Base-by-base conservation (phyloP, 2,888 invertebrate genomes). In the Imbricaverruca yamaguchii region DNA sequence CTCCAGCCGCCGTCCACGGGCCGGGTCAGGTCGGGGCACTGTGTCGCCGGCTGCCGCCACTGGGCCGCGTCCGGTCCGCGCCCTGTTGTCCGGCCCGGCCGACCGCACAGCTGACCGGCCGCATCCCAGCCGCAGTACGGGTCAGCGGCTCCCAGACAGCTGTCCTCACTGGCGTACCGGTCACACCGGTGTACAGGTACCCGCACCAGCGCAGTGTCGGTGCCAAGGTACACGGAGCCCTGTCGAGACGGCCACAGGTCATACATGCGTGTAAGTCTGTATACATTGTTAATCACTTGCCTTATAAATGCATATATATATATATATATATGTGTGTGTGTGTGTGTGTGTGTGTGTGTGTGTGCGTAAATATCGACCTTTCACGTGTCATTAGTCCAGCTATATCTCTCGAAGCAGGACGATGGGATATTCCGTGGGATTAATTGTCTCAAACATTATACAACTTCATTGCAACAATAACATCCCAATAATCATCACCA, bases 81-180 rank as follows among this genome's bases (percentile, higher is more conserved):
- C 84, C 89, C 88, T n/a, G n/a, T n/a, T n/a, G n/a, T n/a, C n/a
- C n/a, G n/a, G 0, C 93, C 93, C 0, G 93, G 91, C 0, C 91
- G 88, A 0, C 92, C 91, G 86, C 97, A 97, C 53, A 89, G 88
- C 84, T 93, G 92, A 21, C 91, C 88, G 11, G 91, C 89, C 84
- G 93, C 92, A 87, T 96, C 92, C 97, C 97, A 97, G 0, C 96
- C 97, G 87, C 97, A 97, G 87, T 97, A 96, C 0, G 97, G 97
- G 88, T 97, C 97, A 88, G 93, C 93, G 0, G 96, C 92, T 84
- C 92, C 92, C 74, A 94, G 86, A 87, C 97, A 97, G 12, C 92
- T 91, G 13, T 90, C 88, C 80, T 91, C 90, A 12, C 91, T 91
- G 13, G 89, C 89, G 87, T 94, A 93, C 2, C 95, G 90, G 61